Evolutionary conservation across 2,797 vertebrate genomes (phyloP), one percentile per base, ranked within the genome.

Genomic region (Lophotriccus pileatus): DNA sequence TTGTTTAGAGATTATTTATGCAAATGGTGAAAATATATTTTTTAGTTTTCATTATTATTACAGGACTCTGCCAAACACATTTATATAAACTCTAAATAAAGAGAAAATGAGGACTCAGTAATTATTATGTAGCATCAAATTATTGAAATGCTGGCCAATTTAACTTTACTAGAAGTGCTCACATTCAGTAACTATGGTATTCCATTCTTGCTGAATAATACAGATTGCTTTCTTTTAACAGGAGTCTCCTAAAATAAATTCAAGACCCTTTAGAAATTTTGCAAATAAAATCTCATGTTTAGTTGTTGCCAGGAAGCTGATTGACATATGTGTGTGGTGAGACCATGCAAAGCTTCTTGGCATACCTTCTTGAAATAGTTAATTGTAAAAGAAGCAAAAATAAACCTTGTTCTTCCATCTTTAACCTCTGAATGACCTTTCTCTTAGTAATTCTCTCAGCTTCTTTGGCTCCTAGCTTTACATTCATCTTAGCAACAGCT

Each of bases 241-340:
- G 47, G 3, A 63, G 8, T 50, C 32, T 73, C n/a, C 56, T 70
- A 49, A 87, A 83, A 80, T 50, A 83, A 93, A 46, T 7, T 63
- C 39, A 87, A 69, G 32, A 63, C 20, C 21, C 12, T 72, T 66
- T 50, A 93, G 56, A 69, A 88, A 69, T 78, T 90, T 94, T 79
- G 52, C 46, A 81, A 79, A 82, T 84, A 63, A 77, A 87, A 90
- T 66, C 32, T 84, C 55, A 36, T 32, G 17, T 90, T 37, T 84
- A 66, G 37, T 70, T 86, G 64, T 86, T 95, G 58, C 62, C 87
- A 78, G 70, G 64, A 92, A 83, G 70, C 83, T 83, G 84, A 73
- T 0, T 88, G 69, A 70, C 4, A 0, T 47, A 69, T 62, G 41
- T 2, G 1, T 67, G 46, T 52, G 91, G 52, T 75, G 66, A 81